Conservation (phyloP, 2,888 invertebrate genomes). For the Thumatha senex region DNA sequence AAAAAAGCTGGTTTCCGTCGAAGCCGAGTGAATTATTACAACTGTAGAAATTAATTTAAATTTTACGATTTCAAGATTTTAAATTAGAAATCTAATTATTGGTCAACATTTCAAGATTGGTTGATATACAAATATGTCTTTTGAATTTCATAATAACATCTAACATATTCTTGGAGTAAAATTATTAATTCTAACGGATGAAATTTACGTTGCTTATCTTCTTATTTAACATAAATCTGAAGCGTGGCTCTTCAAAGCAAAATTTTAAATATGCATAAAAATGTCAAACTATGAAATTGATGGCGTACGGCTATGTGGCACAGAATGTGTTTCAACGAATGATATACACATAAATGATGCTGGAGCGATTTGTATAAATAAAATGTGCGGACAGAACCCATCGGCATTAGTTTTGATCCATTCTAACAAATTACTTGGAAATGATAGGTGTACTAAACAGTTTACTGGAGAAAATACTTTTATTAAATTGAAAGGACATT, state of each 20-base stretch:
- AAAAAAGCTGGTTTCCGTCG: conserved; percentile 30
- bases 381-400: conserved; percentile 60
- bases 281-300: conserved; percentile 76
- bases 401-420: conserved; percentile 37
- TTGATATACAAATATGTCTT: conserved; percentile 30
- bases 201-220: conserved; percentile 47
- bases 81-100: conserved; percentile 26
- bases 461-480: conserved; percentile 20
- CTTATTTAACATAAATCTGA: conserved; percentile 64
- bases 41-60: conserved; percentile 25
- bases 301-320: conserved; percentile 54
- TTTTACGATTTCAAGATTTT: conserved; percentile 25
- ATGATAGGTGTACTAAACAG: conserved; percentile 23
- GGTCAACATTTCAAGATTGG: conserved; percentile 10
- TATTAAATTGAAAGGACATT: conserved; percentile 7
- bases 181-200: conserved; percentile 26
- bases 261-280: conserved; percentile 81
- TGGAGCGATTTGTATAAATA: conserved; percentile 74
- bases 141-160: conserved; percentile 11
- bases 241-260: conserved; percentile 72
- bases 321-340: conserved; percentile 66
- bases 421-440: conserved; percentile 33
- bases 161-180: conserved; percentile 23
- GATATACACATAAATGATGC: conserved; percentile 64
- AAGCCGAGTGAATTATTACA: conserved; percentile 31